Evolutionary conservation across 2,888 invertebrate species (phyloP).

Genomic region (Auanema sp.): DNA sequence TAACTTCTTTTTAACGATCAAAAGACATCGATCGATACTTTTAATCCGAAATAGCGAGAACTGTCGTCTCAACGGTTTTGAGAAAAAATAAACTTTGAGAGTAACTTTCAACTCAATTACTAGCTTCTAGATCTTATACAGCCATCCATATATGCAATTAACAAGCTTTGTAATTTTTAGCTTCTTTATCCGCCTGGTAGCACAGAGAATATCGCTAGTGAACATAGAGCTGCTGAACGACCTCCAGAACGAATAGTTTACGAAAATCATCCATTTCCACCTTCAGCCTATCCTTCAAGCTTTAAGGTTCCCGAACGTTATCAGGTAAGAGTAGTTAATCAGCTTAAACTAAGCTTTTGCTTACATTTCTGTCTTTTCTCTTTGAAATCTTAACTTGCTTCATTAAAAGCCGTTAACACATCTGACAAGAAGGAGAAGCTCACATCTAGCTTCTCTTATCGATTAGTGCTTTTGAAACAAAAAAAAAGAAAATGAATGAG

Average conservation of each 20-base stretch:
- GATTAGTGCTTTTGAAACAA: no score
- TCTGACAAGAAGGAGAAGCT: slow-evolving; percentile 10
- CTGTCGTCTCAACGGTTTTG: neutral
- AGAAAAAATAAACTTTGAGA: neutral
- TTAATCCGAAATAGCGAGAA: no score
- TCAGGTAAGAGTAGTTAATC: neutral
- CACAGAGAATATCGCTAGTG: slow-evolving; percentile 37
- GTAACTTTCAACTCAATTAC: neutral
- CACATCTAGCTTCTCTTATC: no score
- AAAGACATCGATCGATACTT: no score
- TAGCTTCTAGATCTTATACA: neutral
- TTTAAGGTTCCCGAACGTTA: slow-evolving; percentile 13
- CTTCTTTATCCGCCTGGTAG: slow-evolving; percentile 41
- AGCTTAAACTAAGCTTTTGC: neutral
- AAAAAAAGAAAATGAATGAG: slow-evolving; percentile 13
- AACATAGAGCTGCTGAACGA: slow-evolving; percentile 31
- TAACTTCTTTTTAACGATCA: no score
- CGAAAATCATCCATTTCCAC: slow-evolving; percentile 34
- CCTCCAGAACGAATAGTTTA: slow-evolving; percentile 33
- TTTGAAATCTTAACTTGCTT: neutral
- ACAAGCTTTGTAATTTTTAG: slow-evolving; percentile 7
- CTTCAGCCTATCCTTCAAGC: slow-evolving; percentile 19
- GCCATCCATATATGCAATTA: neutral
- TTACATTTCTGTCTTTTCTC: neutral
- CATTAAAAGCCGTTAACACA: neutral